Percentiles rank a stretch among this genome's conserved stretches.
These are phyloP conservation scores for Zoanthus gigantus DNA, from an alignment of 92 coral and sea anemone genomes.

Conservation along the genomic window DNA sequence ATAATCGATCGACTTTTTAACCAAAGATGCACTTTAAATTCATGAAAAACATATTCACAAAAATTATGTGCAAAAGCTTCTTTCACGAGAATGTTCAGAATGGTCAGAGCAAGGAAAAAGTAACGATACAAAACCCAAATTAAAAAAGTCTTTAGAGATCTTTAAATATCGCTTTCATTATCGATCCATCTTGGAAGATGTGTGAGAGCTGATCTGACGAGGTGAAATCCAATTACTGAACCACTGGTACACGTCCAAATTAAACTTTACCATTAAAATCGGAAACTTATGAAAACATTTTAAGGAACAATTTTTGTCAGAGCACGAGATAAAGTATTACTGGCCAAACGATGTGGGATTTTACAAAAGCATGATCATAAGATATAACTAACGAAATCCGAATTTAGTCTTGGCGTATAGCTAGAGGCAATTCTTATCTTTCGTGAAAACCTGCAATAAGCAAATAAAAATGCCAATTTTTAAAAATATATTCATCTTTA, in stretches of 20 bases:
- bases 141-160: neutral
- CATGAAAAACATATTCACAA: neutral
- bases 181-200: neutral
- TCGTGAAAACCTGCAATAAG: neutral
- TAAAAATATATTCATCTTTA: neutral
- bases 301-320: neutral
- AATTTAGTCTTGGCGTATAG: slow-evolving; percentile 3
- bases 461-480: neutral
- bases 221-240: slow-evolving; percentile 29
- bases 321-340: neutral
- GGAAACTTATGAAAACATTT: neutral
- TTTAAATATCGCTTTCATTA: neutral
- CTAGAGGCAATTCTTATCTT: neutral
- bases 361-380: neutral
- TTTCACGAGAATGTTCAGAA: slow-evolving; percentile 4
- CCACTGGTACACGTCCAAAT: neutral
- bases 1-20: neutral
- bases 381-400: neutral
- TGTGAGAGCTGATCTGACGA: neutral
- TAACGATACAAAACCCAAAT: neutral
- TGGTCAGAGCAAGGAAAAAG: neutral
- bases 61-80: neutral
- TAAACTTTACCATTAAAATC: slow-evolving; percentile 2
- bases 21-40: slow-evolving; percentile 2
- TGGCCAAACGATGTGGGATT: neutral